These are phyloP conservation scores for Apodemia zela DNA, from an alignment of 2,888 invertebrate species.

Conservation along the genomic window DNA sequence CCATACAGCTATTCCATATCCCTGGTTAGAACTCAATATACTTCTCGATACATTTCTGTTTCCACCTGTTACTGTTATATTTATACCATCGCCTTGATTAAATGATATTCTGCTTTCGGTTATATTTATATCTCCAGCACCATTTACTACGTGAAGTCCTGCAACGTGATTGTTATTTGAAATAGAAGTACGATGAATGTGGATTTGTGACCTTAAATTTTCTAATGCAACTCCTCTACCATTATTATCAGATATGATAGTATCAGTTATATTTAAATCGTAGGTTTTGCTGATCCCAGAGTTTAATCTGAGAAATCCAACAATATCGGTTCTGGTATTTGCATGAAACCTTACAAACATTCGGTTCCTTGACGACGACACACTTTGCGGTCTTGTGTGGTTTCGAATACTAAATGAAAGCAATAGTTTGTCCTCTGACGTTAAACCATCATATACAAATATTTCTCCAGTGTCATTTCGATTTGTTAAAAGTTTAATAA, in stretches of 20 bases:
- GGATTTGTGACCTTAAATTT: slow-evolving; percentile 93
- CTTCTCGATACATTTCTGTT: slow-evolving; percentile 94
- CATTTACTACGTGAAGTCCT: slow-evolving; percentile 93
- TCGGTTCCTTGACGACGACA: slow-evolving; percentile 89
- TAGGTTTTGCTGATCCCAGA: slow-evolving; percentile 89
- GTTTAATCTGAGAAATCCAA: slow-evolving; percentile 88
- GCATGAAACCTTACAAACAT: slow-evolving; percentile 90
- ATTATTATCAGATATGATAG: slow-evolving; percentile 92
- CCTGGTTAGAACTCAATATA: slow-evolving; percentile 91
- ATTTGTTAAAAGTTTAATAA: slow-evolving; percentile 89
- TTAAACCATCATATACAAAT: slow-evolving; percentile 89
- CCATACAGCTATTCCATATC: slow-evolving; percentile 94
- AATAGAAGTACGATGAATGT: slow-evolving; percentile 90
- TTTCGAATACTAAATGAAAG: slow-evolving; percentile 88
- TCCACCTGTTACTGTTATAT: slow-evolving; percentile 97
- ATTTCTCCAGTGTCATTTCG: slow-evolving; percentile 87
- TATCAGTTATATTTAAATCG: slow-evolving; percentile 93
- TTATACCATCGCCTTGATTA: slow-evolving; percentile 96
- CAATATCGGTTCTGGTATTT: slow-evolving; percentile 84
- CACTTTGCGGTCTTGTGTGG: slow-evolving; percentile 92
- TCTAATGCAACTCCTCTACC: slow-evolving; percentile 97
- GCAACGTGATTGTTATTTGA: slow-evolving; percentile 94
- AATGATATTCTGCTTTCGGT: slow-evolving; percentile 94
- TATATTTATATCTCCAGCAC: slow-evolving; percentile 96
- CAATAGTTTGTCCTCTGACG: slow-evolving; percentile 84